A percentile compares a stretch with the other conserved stretches of the same genome.
phyloP scores from a whole-genome alignment of 1,140 invertebrate species.

The Plodia interpunctella region DNA sequence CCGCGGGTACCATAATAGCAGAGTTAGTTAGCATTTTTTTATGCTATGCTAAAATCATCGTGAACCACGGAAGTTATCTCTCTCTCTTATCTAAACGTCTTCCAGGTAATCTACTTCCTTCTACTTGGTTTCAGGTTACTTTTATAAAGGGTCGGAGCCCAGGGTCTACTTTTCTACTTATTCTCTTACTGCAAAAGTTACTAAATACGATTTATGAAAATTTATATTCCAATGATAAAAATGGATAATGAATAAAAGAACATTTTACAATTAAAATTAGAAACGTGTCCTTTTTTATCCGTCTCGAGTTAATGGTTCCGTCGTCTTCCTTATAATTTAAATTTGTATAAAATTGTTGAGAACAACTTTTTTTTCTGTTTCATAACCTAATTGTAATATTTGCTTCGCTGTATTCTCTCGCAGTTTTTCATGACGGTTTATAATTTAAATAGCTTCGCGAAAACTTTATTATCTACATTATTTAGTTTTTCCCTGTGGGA shows the following conservation, averaged over 20 bases:
- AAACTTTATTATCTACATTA: background rate
- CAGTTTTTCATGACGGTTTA: background rate
- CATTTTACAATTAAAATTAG: background rate
- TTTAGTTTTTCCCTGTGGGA: background rate
- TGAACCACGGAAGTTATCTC: no score
- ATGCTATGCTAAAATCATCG: no score
- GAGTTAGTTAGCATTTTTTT: no score
- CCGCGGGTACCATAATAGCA: no score
- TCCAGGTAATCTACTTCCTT: no score
- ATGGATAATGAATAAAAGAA: background rate
- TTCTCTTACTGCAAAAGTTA: no score
- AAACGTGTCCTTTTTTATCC: no score
- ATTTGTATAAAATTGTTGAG: background rate
- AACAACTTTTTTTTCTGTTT: conserved; percentile 9
- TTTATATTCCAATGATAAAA: background rate
- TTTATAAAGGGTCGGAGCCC: no score
- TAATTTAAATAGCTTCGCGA: conserved; percentile 3
- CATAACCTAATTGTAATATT: conserved; percentile 7
- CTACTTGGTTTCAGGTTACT: no score
- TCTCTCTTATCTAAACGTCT: no score
- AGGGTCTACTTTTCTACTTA: no score
- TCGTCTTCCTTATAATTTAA: background rate
- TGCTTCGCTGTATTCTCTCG: background rate
- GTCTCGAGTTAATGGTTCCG: background rate
- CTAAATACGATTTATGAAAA: no score